A percentile compares a stretch with the other conserved stretches of the same genome.
Evolutionary conservation across 2,113 vertebrate species (phyloP).

Genomic region (Elachura formosa): DNA sequence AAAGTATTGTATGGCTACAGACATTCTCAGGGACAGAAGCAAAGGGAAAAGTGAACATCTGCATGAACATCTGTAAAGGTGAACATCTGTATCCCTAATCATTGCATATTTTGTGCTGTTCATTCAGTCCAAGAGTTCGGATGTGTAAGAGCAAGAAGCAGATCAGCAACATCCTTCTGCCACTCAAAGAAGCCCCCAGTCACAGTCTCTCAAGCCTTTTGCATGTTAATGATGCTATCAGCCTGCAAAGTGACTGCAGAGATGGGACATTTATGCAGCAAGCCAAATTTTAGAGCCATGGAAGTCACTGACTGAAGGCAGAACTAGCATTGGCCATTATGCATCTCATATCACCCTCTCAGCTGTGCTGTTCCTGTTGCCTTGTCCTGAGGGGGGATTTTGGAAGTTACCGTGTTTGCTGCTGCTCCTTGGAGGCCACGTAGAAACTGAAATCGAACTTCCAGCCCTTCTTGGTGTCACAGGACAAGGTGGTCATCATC

Average conservation of each 20-base stretch:
- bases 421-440: constrained; percentile 82
- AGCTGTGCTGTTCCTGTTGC: not conserved
- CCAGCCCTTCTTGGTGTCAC: constrained; percentile 87
- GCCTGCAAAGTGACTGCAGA: not conserved
- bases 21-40: not conserved
- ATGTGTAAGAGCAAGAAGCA: not conserved
- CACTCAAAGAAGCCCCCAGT: not conserved
- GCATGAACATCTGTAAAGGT: too few relatives aligned
- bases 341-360: not conserved
- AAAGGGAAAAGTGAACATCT: not conserved
- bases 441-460: constrained; percentile 92
- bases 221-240: too few relatives aligned
- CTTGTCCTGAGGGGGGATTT: rapidly evolving
- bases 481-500: constrained; percentile 90
- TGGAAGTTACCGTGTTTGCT: constrained; percentile 79
- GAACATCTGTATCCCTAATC: not conserved
- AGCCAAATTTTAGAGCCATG: not conserved
- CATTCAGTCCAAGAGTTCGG: not conserved
- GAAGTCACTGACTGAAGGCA: not conserved
- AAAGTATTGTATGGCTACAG: not conserved
- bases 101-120: not conserved
- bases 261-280: not conserved
- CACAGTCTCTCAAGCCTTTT: not conserved
- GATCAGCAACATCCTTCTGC: not conserved
- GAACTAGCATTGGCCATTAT: not conserved